Conservation (phyloP, 1,140 invertebrate species). For the Leptonema lineaticorne region DNA sequence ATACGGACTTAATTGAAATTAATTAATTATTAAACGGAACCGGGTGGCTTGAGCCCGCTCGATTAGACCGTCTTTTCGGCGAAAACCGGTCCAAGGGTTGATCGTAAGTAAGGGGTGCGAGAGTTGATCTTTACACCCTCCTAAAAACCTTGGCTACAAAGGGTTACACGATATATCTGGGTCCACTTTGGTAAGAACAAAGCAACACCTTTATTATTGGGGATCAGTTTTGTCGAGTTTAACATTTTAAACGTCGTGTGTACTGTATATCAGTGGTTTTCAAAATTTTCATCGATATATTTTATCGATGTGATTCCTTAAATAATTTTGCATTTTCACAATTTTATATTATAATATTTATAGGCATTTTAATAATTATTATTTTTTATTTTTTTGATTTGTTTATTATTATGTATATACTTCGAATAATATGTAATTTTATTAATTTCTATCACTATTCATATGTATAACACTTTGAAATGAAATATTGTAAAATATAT, state of each 20-base stretch:
- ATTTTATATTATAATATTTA: too few species aligned
- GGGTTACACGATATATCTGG: conserved; percentile 1
- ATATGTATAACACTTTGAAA: too few species aligned
- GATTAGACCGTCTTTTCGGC: conserved; percentile 13
- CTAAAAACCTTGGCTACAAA: not conserved
- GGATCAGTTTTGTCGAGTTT: conserved; percentile 2
- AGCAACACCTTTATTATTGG: not conserved
- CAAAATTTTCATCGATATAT: too few species aligned
- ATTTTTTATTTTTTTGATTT: too few species aligned
- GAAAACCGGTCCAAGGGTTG: not conserved
- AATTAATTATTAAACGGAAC: conserved; percentile 10
- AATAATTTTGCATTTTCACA: too few species aligned
- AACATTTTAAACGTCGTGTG: not conserved
- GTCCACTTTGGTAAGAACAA: conserved; percentile 4
- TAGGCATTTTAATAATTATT: too few species aligned
- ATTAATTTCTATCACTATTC: too few species aligned
- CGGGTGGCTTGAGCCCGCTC: not conserved
- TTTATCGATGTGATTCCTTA: too few species aligned
- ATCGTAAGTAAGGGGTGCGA: not conserved
- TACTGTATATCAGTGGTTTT: too few species aligned
- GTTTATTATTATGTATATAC: too few species aligned
- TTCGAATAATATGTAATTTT: too few species aligned
- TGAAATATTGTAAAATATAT: too few species aligned
- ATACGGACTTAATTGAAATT: conserved; percentile 15
- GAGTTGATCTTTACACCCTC: not conserved